Percentiles rank a stretch among this genome's conserved stretches.
phyloP scores from a whole-genome alignment of 2,797 vertebrate genomes.

The Kryptolebias ocellatus region DNA sequence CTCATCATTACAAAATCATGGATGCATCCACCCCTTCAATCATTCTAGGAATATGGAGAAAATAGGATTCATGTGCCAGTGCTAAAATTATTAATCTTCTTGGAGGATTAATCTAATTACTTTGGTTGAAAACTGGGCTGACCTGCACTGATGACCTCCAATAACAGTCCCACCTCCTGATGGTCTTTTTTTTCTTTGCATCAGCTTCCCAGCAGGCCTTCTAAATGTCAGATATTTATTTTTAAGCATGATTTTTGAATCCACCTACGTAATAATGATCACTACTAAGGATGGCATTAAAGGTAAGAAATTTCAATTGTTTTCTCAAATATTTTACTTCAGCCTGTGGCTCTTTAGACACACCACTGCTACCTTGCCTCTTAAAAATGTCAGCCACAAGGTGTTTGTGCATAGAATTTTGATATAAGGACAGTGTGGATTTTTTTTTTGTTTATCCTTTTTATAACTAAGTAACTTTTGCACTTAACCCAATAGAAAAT shows the following conservation, averaged over 20 bases:
- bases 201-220: neutral
- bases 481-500: too few species aligned
- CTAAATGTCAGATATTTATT: slow-evolving; percentile 45
- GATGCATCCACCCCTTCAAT: slow-evolving; percentile 3
- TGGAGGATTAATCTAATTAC: slow-evolving; percentile 19
- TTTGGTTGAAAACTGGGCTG: neutral
- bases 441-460: neutral
- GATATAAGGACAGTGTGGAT: neutral
- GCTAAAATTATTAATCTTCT: slow-evolving; percentile 28
- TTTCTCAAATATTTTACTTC: neutral
- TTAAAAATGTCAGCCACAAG: slow-evolving; percentile 34
- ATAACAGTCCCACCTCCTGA: neutral
- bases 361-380: neutral
- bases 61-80: neutral
- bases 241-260: slow-evolving; percentile 13
- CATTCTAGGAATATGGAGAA: neutral
- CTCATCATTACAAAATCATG: slow-evolving; percentile 32
- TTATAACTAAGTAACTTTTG: neutral
- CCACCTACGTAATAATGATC: neutral
- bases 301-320: slow-evolving; percentile 29
- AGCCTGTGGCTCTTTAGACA: neutral
- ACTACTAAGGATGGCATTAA: slow-evolving; percentile 40
- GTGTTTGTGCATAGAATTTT: neutral
- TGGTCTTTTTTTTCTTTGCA: slow-evolving; percentile 4
- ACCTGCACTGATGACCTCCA: neutral